Base-by-base conservation (phyloP, 2,797 vertebrate species). In the Microctenopoma steveboyesi region DNA sequence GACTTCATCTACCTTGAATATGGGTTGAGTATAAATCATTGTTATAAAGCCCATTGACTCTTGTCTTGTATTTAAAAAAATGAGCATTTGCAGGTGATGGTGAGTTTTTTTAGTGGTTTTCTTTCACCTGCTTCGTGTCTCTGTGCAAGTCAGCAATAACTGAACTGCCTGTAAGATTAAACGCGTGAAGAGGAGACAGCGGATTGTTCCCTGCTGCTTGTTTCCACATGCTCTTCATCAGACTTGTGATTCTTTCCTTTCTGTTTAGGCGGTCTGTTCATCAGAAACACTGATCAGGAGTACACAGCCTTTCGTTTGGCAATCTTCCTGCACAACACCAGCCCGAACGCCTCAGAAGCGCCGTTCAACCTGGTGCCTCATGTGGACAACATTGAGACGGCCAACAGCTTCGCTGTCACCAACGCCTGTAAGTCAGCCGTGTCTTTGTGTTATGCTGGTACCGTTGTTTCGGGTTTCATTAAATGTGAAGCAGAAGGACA, bases 291-390 rank as follows among this genome's bases (percentile, higher is more conserved):
- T 76, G 98, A 98, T 94, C 98, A 99, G 95, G 98, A 99, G 93
- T 99, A 99, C 93, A 98, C 97, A 65, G 97, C 98, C 92, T 99
- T 99, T 84, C 96, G 97, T 55, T 91, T 99, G 94, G 97, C 97
- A 53, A 98, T 99, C 93, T 99, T 98, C 95, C 96, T 98, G 90
- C 98, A 99, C 94, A 99, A 99, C 92, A 99, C 97, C 85, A 98
- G 96, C 91, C 98, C 98, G 73, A 99, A 99, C 74, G 97, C 95
- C 64, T 96, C 97, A 0, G 97, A 98, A 94, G 97, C 98, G 81
- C 97, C 97, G 80, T 99, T 99, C 93, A 98, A 98, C 95, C 94
- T 99, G 95, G 96, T 98, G 92, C 97, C 98, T 93, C 98, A 98
- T 18, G 98, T 99, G 93, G 97, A 98, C 95, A 98, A 99, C 96